Conservation (phyloP, 2,888 invertebrate genomes). For the Sarcophaga caerulescens region DNA sequence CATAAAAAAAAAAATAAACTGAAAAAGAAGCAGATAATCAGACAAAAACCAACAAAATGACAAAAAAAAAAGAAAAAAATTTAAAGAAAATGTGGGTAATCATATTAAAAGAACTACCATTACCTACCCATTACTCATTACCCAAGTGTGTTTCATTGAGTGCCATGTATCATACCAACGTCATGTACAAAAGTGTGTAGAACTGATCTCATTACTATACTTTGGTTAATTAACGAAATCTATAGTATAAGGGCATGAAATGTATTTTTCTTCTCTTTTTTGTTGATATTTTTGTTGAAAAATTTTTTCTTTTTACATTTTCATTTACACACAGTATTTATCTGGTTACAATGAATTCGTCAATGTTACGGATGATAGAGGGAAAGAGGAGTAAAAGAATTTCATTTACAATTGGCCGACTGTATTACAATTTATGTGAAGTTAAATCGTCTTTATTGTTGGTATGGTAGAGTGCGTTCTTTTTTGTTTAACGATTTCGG, state of each 20-base stretch:
- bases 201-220: conserved; percentile 50
- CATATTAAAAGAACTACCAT: not conserved
- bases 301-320: too few species aligned
- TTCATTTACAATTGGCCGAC: not conserved
- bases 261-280: not conserved
- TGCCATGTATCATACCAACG: not conserved
- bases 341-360: too few species aligned
- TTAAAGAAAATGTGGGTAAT: not conserved
- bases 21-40: not conserved
- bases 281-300: not conserved
- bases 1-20: too few species aligned
- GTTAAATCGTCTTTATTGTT: not conserved
- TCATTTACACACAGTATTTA: too few species aligned
- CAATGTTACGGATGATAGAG: not conserved
- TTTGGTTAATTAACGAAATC: conserved; percentile 49
- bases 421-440: not conserved
- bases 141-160: not conserved
- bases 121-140: not conserved
- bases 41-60: not conserved
- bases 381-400: not conserved
- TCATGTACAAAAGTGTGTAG: conserved; percentile 19
- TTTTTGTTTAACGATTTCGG: not conserved
- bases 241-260: conserved; percentile 51
- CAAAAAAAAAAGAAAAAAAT: too few species aligned
- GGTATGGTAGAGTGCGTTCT: not conserved